These are phyloP conservation scores for Scolanthus callimorphus DNA, from an alignment of 92 coral and sea anemone genomes.

Conservation along the genomic window DNA sequence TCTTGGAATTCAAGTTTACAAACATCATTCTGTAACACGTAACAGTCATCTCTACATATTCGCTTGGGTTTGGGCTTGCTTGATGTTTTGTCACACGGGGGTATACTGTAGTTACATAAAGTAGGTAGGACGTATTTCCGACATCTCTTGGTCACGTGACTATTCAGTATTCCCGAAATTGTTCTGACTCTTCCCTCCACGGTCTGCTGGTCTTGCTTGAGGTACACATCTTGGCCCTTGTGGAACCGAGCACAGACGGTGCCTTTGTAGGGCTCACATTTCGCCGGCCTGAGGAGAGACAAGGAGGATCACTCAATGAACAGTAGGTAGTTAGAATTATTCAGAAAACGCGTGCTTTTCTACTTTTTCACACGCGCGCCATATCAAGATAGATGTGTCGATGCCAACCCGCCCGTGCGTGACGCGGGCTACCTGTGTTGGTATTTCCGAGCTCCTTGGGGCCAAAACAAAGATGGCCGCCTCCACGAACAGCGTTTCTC, in stretches of 20 bases:
- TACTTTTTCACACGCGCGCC: no score
- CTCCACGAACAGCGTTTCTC: no score
- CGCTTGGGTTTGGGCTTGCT: slow-evolving; percentile 44
- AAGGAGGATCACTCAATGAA: no score
- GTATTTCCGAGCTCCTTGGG: no score
- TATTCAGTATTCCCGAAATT: not conserved
- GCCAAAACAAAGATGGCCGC: no score
- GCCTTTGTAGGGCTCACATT: slow-evolving; percentile 39
- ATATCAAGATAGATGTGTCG: no score
- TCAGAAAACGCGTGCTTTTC: no score
- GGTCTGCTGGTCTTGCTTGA: not conserved
- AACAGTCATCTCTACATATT: slow-evolving; percentile 78
- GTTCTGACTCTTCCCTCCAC: not conserved
- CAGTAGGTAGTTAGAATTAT: no score
- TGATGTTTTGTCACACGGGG: slow-evolving; percentile 61
- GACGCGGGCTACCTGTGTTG: no score
- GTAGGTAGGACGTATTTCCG: slow-evolving; percentile 44
- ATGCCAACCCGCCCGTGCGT: no score
- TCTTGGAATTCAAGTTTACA: slow-evolving; percentile 48
- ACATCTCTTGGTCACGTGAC: slow-evolving; percentile 30
- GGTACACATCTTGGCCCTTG: slow-evolving; percentile 40
- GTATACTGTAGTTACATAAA: slow-evolving; percentile 52
- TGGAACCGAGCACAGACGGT: slow-evolving; percentile 29
- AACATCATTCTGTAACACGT: slow-evolving; percentile 38
- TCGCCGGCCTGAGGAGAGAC: no score